Evolutionary conservation across 2,113 vertebrate genomes (phyloP), one percentile per base, ranked within the genome.

Genomic region (Pardalotus punctatus): DNA sequence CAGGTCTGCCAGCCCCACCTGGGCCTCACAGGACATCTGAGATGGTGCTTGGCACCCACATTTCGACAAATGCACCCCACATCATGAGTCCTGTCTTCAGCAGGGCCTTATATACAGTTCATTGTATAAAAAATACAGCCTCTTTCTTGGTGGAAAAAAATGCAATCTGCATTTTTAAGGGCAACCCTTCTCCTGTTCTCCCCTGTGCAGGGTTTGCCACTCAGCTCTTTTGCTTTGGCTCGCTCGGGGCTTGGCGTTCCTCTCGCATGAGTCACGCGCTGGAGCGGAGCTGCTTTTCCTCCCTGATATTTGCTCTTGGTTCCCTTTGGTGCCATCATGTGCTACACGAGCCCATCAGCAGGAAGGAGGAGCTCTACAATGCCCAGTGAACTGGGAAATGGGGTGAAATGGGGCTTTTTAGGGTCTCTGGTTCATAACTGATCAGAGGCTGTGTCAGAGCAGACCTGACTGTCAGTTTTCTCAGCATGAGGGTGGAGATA

Each of bases 301-400:
- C 54, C 81, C n/a, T 58, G 90, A 35, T 95, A 17, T 73, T 93
- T 93, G 79, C 58, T 77, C 87, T 77, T 11, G 2, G 79, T 73
- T 97, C 94, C 92, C 94, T 94, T 96, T 94, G 92, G 92, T 88
- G 91, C 91, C 91, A 77, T 90, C 93, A 42, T 73, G 94, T 79
- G 91, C 89, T 93, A 3, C 93, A 57, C 0, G 5, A 78, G 83
- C 83, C 87, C 62, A 80, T 51, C 90, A 91, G 58, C 81, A 91
- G 81, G 35, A 81, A 62, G 62, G 54, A 92, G 56, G 31, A 50
- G 38, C n/a, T 45, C 54, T 22, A 23, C 54, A 62, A 9, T 10
- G 54, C 58, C 70, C 0, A 1, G 11, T 3, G 6, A 54, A 29
- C 35, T 60, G 80, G 27, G 84, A 77, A 95, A 82, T n/a, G 33